Base-by-base conservation (phyloP, 2,888 invertebrate genomes). In the Pristionchus exspectatus region DNA sequence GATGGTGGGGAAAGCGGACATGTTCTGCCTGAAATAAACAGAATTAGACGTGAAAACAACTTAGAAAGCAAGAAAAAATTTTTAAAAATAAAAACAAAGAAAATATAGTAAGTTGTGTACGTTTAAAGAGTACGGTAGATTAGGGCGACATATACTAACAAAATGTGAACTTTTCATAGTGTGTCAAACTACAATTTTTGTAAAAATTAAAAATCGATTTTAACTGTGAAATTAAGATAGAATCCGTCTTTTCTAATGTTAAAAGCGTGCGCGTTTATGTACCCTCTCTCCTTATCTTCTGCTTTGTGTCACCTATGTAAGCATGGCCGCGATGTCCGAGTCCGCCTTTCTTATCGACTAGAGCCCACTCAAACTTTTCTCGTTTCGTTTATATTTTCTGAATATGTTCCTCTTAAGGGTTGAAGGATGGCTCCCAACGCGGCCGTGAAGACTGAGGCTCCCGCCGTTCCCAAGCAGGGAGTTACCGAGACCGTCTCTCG, bases 401-500 rank as follows among this genome's bases (percentile, higher is more conserved):
- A 86, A 86, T 33, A 86, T 59, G 30, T 24, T 30, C 74, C 56
- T 74, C 0, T 74, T 30, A 3, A 54, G 54, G 38, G 27, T 72
- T 54, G 38, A 38, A 69, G 33, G 72, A 90, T 90, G 90, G 90
- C 90, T n/a, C 90, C 90, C 38, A 87, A 90, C 72, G 90, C 90
- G 24, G 77, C 59, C 24, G 33, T 21, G 21, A 50, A 87, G 72
- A 77, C 83, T 14, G 59, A 81, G 72, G 90, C 72, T 69, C 83
- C 84, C 54, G 89, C 66, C 27, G 81, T 81, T 27, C 83, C 84
- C 59, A 89, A 86, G n/a, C n/a, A 2, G 77, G 92, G 92, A 81
- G 91, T 91, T 33, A 72, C 91, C 50, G 91, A 91, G 59, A 90
- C 90, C 2, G 66, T 92, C 63, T 89, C 91, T 38, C 92, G 94